These are phyloP conservation scores for Hozukius guyotensis DNA, from an alignment of 2,797 vertebrate genomes.

Conservation along the genomic window DNA sequence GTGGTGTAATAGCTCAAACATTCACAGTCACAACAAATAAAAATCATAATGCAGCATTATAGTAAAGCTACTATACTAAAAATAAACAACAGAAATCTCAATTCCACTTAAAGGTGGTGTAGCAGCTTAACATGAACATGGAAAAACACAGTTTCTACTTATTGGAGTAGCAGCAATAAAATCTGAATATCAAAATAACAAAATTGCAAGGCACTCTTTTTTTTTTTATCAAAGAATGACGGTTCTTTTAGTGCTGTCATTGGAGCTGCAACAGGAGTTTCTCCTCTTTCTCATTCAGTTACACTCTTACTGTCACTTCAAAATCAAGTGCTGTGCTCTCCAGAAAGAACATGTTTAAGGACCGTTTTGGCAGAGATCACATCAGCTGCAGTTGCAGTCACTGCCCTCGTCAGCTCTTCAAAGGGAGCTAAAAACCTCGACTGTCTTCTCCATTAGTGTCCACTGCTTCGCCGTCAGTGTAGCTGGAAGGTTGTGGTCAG, in stretches of 20 bases:
- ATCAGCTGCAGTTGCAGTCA: background rate
- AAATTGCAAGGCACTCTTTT: background rate
- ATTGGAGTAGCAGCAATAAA: background rate
- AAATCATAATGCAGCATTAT: background rate
- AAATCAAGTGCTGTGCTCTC: background rate
- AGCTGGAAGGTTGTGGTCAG: background rate
- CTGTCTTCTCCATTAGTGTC: background rate
- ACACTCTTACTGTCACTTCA: background rate
- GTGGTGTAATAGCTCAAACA: background rate
- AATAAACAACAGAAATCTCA: background rate
- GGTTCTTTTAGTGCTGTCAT: background rate
- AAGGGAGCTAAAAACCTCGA: background rate
- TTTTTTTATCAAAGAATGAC: background rate
- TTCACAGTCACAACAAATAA: background rate
- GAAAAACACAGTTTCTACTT: background rate
- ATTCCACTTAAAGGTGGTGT: background rate
- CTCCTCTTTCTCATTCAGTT: background rate
- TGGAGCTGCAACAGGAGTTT: background rate
- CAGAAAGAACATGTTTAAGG: background rate
- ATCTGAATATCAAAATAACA: background rate
- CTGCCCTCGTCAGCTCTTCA: background rate
- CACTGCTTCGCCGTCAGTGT: too few relatives aligned
- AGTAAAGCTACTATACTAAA: background rate
- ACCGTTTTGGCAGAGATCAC: background rate
- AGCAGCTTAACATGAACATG: background rate